These are phyloP conservation scores for Epinephelus coioides DNA, from an alignment of 2,797 vertebrate genomes.

Conservation along the genomic window DNA sequence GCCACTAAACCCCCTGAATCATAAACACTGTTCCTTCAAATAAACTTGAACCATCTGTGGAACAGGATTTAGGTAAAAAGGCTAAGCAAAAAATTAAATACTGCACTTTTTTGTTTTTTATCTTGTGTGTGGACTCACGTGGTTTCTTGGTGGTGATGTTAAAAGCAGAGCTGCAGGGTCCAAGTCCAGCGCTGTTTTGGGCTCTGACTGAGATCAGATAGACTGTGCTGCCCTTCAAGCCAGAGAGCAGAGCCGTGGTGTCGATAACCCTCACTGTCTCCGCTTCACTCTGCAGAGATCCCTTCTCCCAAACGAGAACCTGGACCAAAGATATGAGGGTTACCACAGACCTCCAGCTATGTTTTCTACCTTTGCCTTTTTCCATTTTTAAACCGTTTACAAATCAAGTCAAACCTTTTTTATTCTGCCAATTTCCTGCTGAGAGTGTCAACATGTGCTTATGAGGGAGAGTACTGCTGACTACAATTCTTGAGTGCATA, in stretches of 20 bases:
- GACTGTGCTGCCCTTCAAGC: conserved; percentile 79
- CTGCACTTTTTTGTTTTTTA: neutral
- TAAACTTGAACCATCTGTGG: neutral
- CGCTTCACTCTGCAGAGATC: conserved; percentile 62
- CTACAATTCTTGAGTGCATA: neutral
- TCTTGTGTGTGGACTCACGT: conserved; percentile 71
- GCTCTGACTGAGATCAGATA: conserved; percentile 83
- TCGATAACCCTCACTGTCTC: conserved; percentile 68
- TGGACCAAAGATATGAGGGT: conserved; percentile 53
- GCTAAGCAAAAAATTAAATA: neutral
- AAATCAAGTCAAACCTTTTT: conserved; percentile 10
- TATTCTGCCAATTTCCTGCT: neutral
- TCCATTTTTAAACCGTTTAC: neutral
- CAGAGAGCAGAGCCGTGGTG: conserved; percentile 73
- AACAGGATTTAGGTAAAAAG: neutral
- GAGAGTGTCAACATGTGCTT: neutral
- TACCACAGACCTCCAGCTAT: conserved; percentile 8
- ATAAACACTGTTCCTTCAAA: too few relatives aligned
- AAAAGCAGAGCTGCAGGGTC: conserved; percentile 74
- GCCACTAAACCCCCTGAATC: too few relatives aligned
- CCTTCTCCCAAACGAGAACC: conserved; percentile 82
- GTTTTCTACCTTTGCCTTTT: neutral
- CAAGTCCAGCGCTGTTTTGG: conserved; percentile 83
- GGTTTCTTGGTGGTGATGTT: conserved; percentile 85
- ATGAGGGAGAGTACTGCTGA: neutral